Evolutionary conservation across 2,888 invertebrate genomes (phyloP).

Genomic region (Andrena trimmerana): DNA sequence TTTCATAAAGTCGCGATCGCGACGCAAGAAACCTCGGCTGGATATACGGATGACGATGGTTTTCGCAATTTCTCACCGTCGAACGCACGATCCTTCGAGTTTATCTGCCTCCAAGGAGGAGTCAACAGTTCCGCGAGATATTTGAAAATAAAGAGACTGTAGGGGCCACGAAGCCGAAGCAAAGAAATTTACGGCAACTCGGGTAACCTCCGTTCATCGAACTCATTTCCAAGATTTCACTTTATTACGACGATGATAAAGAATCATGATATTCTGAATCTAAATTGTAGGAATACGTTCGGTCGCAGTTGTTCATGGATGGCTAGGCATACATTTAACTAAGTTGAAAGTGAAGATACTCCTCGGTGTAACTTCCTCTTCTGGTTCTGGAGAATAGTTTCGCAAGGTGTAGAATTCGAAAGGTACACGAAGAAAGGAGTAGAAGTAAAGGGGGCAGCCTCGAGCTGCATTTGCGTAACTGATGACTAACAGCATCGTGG

Average conservation of each 20-base stretch:
- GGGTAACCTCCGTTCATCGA: no score
- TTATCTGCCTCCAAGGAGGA: not conserved
- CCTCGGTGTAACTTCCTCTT: not conserved
- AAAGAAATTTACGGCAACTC: no score
- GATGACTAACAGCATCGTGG: conserved; percentile 5
- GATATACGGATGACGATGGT: not conserved
- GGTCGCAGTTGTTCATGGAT: no score
- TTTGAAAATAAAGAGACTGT: not conserved
- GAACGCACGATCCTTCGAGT: not conserved
- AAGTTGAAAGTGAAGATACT: not conserved
- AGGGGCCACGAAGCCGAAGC: no score
- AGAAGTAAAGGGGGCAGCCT: not conserved
- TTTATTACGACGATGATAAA: no score
- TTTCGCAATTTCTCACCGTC: conserved; percentile 13
- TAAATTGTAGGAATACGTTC: no score
- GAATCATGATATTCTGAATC: no score
- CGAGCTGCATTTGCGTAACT: not conserved
- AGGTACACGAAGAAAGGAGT: not conserved
- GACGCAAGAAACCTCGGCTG: not conserved
- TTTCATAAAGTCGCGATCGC: conserved; percentile 49
- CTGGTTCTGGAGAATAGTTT: not conserved
- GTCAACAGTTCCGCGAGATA: not conserved
- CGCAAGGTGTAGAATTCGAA: conserved; percentile 4
- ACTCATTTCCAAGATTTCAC: no score
- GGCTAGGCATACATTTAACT: no score